Evolutionary conservation across 2,797 vertebrate genomes (phyloP).

Genomic region (Ptychobarbus kaznakovi): DNA sequence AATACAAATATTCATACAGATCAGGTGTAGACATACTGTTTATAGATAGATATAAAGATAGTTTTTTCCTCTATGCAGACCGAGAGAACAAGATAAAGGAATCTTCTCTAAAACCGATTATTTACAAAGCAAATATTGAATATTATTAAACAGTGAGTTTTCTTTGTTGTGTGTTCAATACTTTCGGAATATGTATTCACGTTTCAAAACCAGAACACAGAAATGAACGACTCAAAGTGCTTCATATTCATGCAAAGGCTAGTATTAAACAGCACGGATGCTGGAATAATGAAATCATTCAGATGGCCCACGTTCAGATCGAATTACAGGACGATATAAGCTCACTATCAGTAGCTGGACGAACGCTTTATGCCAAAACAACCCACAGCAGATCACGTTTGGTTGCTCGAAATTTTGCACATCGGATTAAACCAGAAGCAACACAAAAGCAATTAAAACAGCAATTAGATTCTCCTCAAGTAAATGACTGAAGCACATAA

Average conservation of each 20-base stretch:
- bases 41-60: constrained; percentile 61
- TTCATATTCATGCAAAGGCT: constrained; percentile 73
- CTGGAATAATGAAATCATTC: constrained; percentile 55
- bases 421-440: constrained; percentile 66
- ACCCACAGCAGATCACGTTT: constrained; percentile 66
- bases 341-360: constrained; percentile 58
- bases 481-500: constrained; percentile 22
- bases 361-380: constrained; percentile 44
- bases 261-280: constrained; percentile 45
- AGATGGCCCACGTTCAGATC: not conserved
- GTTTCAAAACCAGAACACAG: constrained; percentile 70
- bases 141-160: constrained; percentile 80
- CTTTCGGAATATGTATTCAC: constrained; percentile 65
- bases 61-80: constrained; percentile 71
- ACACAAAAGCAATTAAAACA: constrained; percentile 63
- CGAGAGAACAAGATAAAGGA: constrained; percentile 77
- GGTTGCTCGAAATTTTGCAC: constrained; percentile 70
- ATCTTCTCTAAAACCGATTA: constrained; percentile 76
- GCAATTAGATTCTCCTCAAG: constrained; percentile 48
- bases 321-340: constrained; percentile 8
- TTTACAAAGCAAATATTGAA: constrained; percentile 78
- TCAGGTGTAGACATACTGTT: constrained; percentile 57
- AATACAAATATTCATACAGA: constrained; percentile 79
- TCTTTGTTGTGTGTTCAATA: constrained; percentile 73
- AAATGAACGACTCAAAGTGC: constrained; percentile 65